These are phyloP conservation scores for Tetranychus truncatus DNA, from an alignment of 2,888 invertebrate genomes.

Conservation along the genomic window DNA sequence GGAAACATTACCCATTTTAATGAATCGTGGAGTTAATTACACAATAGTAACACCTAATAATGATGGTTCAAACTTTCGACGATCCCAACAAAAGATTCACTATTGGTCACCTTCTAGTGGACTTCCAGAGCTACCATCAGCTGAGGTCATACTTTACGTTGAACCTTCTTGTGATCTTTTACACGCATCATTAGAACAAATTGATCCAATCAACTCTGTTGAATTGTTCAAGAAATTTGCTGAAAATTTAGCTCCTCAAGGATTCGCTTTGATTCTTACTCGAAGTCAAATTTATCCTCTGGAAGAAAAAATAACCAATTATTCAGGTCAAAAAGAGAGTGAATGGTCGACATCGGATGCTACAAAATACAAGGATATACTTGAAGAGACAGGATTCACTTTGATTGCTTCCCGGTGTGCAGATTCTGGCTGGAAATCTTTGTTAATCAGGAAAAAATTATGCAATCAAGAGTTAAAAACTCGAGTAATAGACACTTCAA, in stretches of 20 bases:
- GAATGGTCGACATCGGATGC: neutral
- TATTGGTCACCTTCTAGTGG: neutral
- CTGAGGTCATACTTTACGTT: neutral
- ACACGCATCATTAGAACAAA: neutral
- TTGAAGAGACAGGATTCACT: neutral
- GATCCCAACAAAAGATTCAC: neutral
- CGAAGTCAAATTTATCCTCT: neutral
- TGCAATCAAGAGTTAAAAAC: neutral
- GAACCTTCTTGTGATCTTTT: neutral
- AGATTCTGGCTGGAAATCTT: neutral
- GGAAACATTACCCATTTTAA: neutral
- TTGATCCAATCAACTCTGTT: neutral
- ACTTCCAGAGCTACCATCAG: neutral
- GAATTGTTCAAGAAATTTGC: neutral
- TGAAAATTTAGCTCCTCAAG: neutral
- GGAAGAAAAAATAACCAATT: neutral
- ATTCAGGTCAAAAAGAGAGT: neutral
- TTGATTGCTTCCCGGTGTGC: neutral
- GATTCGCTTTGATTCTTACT: neutral
- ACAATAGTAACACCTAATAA: neutral
- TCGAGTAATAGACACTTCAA: neutral
- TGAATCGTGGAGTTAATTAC: neutral
- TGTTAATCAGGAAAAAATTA: neutral
- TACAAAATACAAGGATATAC: neutral
- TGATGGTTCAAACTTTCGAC: neutral